Evolutionary conservation across 1,140 invertebrate species (phyloP).

Genomic region (Dendrolimus kikuchii): DNA sequence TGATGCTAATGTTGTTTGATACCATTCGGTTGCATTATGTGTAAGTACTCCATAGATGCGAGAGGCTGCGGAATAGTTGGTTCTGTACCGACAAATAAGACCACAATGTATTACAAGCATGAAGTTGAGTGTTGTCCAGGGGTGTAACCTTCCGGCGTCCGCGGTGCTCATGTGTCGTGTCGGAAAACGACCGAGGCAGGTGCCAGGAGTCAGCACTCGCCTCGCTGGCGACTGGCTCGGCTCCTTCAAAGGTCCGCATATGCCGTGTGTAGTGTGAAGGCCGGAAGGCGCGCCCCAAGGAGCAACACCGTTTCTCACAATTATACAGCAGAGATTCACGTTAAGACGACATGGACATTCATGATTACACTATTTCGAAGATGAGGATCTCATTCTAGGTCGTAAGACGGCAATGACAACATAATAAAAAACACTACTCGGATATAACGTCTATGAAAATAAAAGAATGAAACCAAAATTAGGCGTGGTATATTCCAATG

Average conservation of each 20-base stretch:
- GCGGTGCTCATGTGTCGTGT: not conserved
- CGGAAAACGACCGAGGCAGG: not conserved
- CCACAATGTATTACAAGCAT: slow-evolving; percentile 62
- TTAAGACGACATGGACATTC: slow-evolving; percentile 35
- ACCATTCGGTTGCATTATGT: slow-evolving; percentile 69
- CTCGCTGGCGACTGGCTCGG: too few relatives aligned
- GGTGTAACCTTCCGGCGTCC: not conserved
- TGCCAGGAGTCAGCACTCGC: slow-evolving; percentile 3
- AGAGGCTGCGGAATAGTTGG: slow-evolving; percentile 65
- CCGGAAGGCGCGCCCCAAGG: too few relatives aligned
- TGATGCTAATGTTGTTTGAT: slow-evolving; percentile 55
- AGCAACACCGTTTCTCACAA: slow-evolving; percentile 2
- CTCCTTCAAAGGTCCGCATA: too few relatives aligned
- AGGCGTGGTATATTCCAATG: slow-evolving; percentile 44
- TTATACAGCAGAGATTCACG: slow-evolving; percentile 6
- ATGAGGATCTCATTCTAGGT: slow-evolving; percentile 37
- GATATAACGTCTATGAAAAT: slow-evolving; percentile 48
- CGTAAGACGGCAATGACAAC: slow-evolving; percentile 37
- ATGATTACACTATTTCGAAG: slow-evolving; percentile 26
- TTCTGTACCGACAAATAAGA: slow-evolving; percentile 69
- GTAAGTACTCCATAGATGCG: slow-evolving; percentile 69
- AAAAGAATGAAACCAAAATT: slow-evolving; percentile 34
- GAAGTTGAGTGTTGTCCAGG: slow-evolving; percentile 7
- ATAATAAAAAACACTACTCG: slow-evolving; percentile 49
- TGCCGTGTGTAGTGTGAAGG: not conserved